phyloP scores from a whole-genome alignment of 2,888 invertebrate genomes.

The Agonopterix alstromeriana region DNA sequence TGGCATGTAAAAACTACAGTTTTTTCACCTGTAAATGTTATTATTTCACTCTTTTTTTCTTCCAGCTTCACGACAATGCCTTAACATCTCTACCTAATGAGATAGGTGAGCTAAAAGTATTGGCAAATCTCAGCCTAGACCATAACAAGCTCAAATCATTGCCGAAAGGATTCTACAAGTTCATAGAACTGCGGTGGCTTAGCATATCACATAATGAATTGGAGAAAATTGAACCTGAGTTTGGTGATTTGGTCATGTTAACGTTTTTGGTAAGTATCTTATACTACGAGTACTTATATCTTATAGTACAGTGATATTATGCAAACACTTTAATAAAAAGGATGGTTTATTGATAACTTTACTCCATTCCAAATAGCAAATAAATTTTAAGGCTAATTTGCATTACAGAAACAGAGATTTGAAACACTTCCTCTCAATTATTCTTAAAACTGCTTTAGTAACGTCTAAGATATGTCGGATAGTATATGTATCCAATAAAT shows the following conservation, averaged over 20 bases:
- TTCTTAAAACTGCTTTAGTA: too few relatives aligned
- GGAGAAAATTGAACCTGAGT: slow-evolving; percentile 79
- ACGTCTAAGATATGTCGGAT: too few relatives aligned
- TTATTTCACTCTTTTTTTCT: not conserved
- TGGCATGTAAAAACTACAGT: too few relatives aligned
- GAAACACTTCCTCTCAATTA: too few relatives aligned
- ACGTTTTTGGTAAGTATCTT: slow-evolving; percentile 52
- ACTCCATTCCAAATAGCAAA: too few relatives aligned
- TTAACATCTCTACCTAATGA: slow-evolving; percentile 83
- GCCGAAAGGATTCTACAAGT: slow-evolving; percentile 80
- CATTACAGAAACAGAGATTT: too few relatives aligned
- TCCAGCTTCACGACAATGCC: slow-evolving; percentile 90
- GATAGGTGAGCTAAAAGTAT: slow-evolving; percentile 81
- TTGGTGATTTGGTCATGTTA: slow-evolving; percentile 88
- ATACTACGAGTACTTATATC: too few relatives aligned
- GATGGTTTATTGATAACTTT: not conserved
- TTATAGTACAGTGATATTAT: too few relatives aligned
- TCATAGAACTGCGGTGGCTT: slow-evolving; percentile 83
- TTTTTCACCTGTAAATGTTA: too few relatives aligned
- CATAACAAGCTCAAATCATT: slow-evolving; percentile 80
- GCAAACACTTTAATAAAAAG: not conserved
- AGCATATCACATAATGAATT: slow-evolving; percentile 86
- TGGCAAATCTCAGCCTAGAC: slow-evolving; percentile 81
- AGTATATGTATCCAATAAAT: too few relatives aligned
- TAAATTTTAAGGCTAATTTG: too few relatives aligned